A percentile compares a stretch with the other conserved stretches of the same genome.
Conservation (phyloP, 1,140 invertebrate genomes). For the Aphidius gifuensis region DNA sequence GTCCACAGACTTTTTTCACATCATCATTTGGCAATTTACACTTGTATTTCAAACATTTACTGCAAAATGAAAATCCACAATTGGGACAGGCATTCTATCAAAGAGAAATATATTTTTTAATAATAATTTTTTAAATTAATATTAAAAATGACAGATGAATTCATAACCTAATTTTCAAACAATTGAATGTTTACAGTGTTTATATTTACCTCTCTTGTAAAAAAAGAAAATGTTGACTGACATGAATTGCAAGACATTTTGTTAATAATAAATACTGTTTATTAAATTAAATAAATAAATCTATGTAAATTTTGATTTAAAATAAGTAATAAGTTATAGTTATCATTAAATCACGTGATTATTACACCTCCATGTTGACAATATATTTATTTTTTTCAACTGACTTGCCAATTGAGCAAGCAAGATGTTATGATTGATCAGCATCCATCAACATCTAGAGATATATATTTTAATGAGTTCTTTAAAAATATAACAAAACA, state of each 20-base stretch:
- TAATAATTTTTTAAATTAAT: slow-evolving; percentile 11
- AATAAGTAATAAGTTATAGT: neutral
- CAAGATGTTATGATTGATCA: no score
- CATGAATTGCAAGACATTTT: slow-evolving; percentile 46
- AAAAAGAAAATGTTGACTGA: slow-evolving; percentile 44
- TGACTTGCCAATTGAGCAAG: no score
- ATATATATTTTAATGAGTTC: no score
- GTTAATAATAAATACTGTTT: slow-evolving; percentile 9
- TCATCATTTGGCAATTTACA: slow-evolving; percentile 37
- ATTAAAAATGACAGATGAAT: slow-evolving; percentile 3
- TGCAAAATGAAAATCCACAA: slow-evolving; percentile 50
- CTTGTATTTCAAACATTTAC: slow-evolving; percentile 51
- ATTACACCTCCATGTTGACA: no score
- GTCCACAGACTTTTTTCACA: slow-evolving; percentile 45
- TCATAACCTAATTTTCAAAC: slow-evolving; percentile 18
- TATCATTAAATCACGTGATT: neutral
- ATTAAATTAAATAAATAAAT: slow-evolving; percentile 3
- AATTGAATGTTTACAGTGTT: neutral
- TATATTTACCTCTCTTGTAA: slow-evolving; percentile 41
- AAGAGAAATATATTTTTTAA: slow-evolving; percentile 8
- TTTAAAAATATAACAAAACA: no score
- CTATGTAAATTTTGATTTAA: neutral
- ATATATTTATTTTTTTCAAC: no score
- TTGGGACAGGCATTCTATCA: slow-evolving; percentile 45
- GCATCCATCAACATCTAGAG: no score